phyloP scores from a whole-genome alignment of 2,113 vertebrate species.

The Clarias macrocephalus region DNA sequence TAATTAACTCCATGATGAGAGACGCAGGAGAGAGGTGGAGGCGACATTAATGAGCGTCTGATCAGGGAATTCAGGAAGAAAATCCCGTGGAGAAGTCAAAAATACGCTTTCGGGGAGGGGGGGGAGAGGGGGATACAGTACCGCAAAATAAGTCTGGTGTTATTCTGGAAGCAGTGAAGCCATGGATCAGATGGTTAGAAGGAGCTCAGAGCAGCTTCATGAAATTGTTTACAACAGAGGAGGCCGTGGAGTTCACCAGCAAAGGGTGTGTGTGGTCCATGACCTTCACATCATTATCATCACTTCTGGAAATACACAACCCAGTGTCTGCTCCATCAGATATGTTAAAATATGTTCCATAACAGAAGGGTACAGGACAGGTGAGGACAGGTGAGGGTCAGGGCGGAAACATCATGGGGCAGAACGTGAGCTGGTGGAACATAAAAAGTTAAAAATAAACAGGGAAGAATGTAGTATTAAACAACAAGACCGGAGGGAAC shows the following conservation, averaged over 20 bases:
- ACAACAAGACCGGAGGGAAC: neutral
- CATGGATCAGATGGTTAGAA: neutral
- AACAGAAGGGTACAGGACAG: neutral
- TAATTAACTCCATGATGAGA: constrained; percentile 25
- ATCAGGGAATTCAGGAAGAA: neutral
- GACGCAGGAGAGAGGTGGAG: neutral
- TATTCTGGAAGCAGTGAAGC: neutral
- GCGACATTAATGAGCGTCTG: constrained; percentile 13
- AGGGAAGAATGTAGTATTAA: neutral
- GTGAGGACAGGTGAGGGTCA: neutral
- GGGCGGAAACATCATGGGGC: neutral
- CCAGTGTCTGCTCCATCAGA: no score
- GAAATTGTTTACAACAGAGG: neutral
- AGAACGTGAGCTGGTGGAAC: neutral
- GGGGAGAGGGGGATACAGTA: no score
- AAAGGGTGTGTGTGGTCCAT: neutral
- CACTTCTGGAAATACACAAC: neutral
- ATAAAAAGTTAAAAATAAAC: neutral
- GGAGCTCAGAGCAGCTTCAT: neutral
- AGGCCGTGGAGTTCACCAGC: neutral
- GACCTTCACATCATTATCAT: neutral
- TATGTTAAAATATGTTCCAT: neutral
- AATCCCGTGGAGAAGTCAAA: constrained; percentile 15
- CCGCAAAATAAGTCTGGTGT: neutral
- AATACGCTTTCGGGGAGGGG: neutral